These are phyloP conservation scores for Drosophila subobscura DNA, from an alignment of 1,140 invertebrate genomes.

Conservation along the genomic window DNA sequence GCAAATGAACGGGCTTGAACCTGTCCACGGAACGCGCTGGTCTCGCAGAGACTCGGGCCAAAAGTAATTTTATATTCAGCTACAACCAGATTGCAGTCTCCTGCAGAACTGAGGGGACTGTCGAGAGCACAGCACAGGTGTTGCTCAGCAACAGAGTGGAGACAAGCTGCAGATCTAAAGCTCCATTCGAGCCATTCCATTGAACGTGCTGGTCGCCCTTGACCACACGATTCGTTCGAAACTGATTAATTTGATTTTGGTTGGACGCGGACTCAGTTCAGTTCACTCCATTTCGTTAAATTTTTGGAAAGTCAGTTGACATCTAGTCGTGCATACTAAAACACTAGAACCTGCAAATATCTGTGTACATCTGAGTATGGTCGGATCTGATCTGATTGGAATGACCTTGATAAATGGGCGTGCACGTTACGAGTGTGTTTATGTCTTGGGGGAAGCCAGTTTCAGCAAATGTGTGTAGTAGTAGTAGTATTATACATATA, in stretches of 20 bases:
- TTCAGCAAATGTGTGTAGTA: neutral
- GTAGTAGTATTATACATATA: too few species aligned
- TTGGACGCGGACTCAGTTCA: slow-evolving; percentile 7
- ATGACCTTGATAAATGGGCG: slow-evolving; percentile 37
- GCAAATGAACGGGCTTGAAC: slow-evolving; percentile 5
- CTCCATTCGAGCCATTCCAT: neutral
- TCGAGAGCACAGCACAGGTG: too few species aligned
- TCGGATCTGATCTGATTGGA: slow-evolving; percentile 25
- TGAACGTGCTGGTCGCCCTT: slow-evolving; percentile 13
- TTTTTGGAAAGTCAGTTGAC: slow-evolving; percentile 57
- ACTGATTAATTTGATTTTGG: neutral
- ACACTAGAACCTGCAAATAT: too few species aligned
- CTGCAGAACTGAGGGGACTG: too few species aligned
- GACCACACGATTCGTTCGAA: slow-evolving; percentile 11
- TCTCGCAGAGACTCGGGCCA: too few species aligned
- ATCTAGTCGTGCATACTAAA: slow-evolving; percentile 22
- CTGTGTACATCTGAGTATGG: slow-evolving; percentile 6
- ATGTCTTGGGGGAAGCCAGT: slow-evolving; percentile 7
- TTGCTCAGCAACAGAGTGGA: too few species aligned
- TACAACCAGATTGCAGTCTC: too few species aligned
- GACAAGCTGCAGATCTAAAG: neutral
- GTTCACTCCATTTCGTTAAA: slow-evolving; percentile 37
- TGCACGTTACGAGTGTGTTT: neutral
- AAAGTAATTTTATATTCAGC: too few species aligned
- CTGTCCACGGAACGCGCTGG: too few species aligned